Conservation (phyloP, 2,888 invertebrate genomes). For the Ashinkailepas kermadecensis region DNA sequence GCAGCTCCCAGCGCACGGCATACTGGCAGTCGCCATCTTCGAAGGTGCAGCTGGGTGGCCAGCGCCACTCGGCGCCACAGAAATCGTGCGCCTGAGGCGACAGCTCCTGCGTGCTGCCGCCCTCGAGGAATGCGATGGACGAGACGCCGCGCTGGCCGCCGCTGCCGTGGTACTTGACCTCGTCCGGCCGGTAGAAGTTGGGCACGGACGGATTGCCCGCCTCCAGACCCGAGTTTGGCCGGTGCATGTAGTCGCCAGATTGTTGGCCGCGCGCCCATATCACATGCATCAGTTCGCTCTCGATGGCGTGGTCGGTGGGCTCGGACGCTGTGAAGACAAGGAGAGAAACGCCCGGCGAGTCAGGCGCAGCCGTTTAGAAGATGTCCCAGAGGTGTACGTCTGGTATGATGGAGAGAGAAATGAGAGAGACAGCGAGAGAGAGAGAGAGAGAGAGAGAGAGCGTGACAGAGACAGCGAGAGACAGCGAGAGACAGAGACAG, state of each 20-base stretch:
- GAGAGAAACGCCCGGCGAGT: background rate
- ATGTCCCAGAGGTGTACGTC: no score
- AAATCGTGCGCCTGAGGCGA: slow-evolving; percentile 37
- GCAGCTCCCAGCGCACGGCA: slow-evolving; percentile 69
- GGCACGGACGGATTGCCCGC: slow-evolving; percentile 53
- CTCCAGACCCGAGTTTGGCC: slow-evolving; percentile 66
- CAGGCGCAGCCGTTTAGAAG: no score
- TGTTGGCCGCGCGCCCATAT: slow-evolving; percentile 94
- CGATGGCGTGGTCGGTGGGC: slow-evolving; percentile 76
- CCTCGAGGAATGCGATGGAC: slow-evolving; percentile 45
- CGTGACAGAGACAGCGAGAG: no score
- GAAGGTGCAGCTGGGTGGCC: slow-evolving; percentile 60
- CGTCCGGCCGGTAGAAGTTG: slow-evolving; percentile 80
- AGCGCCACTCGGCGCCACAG: slow-evolving; percentile 70
- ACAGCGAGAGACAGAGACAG: no score
- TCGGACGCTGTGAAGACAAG: slow-evolving; percentile 53
- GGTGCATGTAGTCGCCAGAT: slow-evolving; percentile 59
- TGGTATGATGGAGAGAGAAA: no score
- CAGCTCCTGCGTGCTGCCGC: background rate
- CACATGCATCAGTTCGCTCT: slow-evolving; percentile 73
- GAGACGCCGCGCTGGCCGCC: slow-evolving; percentile 83
- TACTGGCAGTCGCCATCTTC: slow-evolving; percentile 65
- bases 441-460: no score
- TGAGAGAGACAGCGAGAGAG: no score
- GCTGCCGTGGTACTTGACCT: slow-evolving; percentile 93